These are phyloP conservation scores for Ptilorrhoa leucosticta DNA, from an alignment of 2,113 vertebrate genomes.

Conservation along the genomic window DNA sequence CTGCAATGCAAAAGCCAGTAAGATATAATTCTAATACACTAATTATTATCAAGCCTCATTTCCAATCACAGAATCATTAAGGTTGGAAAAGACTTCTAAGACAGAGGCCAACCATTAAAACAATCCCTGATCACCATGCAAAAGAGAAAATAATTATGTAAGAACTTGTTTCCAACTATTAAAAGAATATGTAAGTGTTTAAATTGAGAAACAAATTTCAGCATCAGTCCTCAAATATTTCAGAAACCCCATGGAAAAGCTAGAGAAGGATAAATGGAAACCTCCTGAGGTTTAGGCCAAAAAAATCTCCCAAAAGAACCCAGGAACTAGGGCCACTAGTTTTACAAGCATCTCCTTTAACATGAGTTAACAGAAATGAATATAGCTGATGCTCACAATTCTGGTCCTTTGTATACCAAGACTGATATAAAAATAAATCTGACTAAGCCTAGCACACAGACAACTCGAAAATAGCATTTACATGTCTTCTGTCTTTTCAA, in stretches of 20 bases:
- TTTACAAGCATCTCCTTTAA: background rate
- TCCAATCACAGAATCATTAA: background rate
- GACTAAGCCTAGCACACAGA: background rate
- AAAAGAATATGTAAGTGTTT: background rate
- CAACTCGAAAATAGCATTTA: background rate
- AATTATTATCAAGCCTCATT: background rate
- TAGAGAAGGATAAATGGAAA: background rate
- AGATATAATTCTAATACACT: background rate
- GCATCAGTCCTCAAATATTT: background rate
- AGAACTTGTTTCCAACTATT: background rate
- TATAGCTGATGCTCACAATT: background rate
- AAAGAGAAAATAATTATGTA: background rate
- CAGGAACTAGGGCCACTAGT: background rate
- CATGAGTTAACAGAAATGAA: background rate
- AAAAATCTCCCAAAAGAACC: background rate
- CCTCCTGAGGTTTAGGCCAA: background rate
- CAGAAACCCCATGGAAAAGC: background rate
- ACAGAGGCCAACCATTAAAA: background rate
- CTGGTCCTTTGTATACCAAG: background rate
- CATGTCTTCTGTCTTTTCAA: background rate
- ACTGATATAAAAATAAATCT: background rate
- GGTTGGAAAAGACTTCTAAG: background rate
- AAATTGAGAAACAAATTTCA: background rate
- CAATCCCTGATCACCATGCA: background rate
- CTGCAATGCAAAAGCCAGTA: background rate